These are phyloP conservation scores for Anabas testudineus DNA, from an alignment of 2,797 vertebrate species.

Conservation along the genomic window DNA sequence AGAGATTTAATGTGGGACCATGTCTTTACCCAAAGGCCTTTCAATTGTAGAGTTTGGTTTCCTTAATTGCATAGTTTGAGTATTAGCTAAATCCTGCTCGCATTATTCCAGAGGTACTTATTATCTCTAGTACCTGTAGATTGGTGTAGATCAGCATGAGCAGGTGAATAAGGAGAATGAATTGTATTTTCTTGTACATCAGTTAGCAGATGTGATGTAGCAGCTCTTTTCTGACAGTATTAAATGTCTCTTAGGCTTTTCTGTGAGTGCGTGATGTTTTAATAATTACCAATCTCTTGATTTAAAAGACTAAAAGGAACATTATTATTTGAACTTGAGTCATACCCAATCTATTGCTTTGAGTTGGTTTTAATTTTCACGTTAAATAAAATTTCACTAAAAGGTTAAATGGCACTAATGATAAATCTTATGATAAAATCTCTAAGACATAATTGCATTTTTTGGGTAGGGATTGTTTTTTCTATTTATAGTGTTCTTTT, in stretches of 20 bases:
- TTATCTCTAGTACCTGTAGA: slow-evolving; percentile 16
- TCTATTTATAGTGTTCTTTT: no score
- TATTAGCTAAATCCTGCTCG: slow-evolving; percentile 27
- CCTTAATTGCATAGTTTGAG: slow-evolving; percentile 13
- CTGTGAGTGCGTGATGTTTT: slow-evolving; percentile 42
- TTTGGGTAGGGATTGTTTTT: no score
- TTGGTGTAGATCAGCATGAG: not conserved
- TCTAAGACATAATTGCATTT: not conserved
- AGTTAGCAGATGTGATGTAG: slow-evolving; percentile 35
- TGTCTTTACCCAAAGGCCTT: slow-evolving; percentile 18
- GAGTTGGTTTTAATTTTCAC: not conserved
- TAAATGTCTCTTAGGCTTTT: slow-evolving; percentile 46
- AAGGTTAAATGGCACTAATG: not conserved
- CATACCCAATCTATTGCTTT: slow-evolving; percentile 16
- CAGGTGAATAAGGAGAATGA: slow-evolving; percentile 13
- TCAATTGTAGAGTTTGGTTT: slow-evolving; percentile 13
- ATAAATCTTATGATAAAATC: not conserved
- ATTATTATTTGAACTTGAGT: slow-evolving; percentile 19
- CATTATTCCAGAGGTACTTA: slow-evolving; percentile 14
- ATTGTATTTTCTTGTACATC: slow-evolving; percentile 14
- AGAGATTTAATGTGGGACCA: slow-evolving; percentile 12
- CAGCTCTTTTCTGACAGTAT: slow-evolving; percentile 37
- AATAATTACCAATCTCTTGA: slow-evolving; percentile 46
- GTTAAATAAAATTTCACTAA: slow-evolving; percentile 18
- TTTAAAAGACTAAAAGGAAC: slow-evolving; percentile 15